Evolutionary conservation across 1,140 invertebrate genomes (phyloP), one percentile per base, ranked within the genome.

Genomic region (Aphaenogaster floridana): DNA sequence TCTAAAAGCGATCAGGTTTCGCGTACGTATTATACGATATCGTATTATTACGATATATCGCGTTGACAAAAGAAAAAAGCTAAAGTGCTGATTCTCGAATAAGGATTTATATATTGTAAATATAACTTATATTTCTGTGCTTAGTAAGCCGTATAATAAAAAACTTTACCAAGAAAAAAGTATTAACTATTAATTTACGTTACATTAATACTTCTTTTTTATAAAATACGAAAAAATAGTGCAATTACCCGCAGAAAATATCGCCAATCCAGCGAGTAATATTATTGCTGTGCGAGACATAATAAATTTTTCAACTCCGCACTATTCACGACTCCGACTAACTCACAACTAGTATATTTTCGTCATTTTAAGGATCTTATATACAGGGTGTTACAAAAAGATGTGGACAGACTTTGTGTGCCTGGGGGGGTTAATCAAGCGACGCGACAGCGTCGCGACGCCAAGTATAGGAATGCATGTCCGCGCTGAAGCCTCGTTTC

Each of bases 221-320:
- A 36, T 36, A 15, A 52, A 52, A 72, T 57, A 52, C 7, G 9
- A 0, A 45, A 21, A 76, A 28, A 45, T 78, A 9, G 28, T 54
- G 6, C 3, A 61, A 45, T 86, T 86, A 89, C 88, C 1, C n/a
- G 52, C 34, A 39, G 2, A 48, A n/a, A 83, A 28, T 52, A 80
- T 45, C 21, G 61, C 8, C 21, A 86, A 9, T 1, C 11, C 36
- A 42, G 61, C 8, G 7, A 86, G 39, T 21, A 79, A 59, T 6
- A 21, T 9, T n/a, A 76, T 48, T 11, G n/a, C 36, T 7, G 45
- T 13, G 48, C 52, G 50, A 9, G 17, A 36, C 87, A 88, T 88
- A 1, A 50, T 54, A 1, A 7, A 79, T 50, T 42, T 78, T 79
- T 34, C 3, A 48, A 50, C 15, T 36, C 2, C 15, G 15, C n/a